Percentiles rank a stretch among this genome's conserved stretches.
Evolutionary conservation across 1,140 invertebrate species (phyloP).

Genomic region (Parapsyche elsis): DNA sequence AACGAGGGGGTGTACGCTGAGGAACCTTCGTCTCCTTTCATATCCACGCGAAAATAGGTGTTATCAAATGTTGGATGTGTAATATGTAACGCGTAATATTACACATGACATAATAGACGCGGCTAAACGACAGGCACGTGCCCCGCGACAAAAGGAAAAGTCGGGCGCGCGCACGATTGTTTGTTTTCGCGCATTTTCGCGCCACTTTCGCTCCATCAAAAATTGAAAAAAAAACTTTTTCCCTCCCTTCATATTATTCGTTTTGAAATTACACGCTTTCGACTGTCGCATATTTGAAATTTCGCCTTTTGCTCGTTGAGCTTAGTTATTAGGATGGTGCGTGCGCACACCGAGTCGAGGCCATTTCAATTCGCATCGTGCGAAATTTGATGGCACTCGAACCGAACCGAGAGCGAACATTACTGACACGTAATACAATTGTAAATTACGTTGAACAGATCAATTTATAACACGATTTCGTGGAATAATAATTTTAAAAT

Average conservation of each 20-base stretch:
- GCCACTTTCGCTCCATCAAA: no score
- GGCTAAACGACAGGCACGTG: slow-evolving; percentile 39
- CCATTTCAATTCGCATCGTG: no score
- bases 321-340: neutral
- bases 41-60: slow-evolving; percentile 35
- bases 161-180: neutral
- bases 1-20: neutral
- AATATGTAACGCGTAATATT: slow-evolving; percentile 40
- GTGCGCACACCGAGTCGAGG: no score
- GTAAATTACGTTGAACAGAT: no score
- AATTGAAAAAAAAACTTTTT: neutral
- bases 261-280: neutral
- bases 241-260: neutral
- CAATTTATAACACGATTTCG: no score
- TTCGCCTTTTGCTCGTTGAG: neutral
- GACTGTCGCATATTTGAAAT: neutral
- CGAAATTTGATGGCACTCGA: no score
- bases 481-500: no score
- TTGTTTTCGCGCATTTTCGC: neutral
- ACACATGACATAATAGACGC: slow-evolving; percentile 34
- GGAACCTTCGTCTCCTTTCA: slow-evolving; percentile 28
- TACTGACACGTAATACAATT: no score
- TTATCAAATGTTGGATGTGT: slow-evolving; percentile 39
- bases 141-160: neutral
- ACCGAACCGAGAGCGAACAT: no score